Evolutionary conservation across 92 coral and sea anemone species (phyloP).

Genomic region (Zoanthus solanderi): DNA sequence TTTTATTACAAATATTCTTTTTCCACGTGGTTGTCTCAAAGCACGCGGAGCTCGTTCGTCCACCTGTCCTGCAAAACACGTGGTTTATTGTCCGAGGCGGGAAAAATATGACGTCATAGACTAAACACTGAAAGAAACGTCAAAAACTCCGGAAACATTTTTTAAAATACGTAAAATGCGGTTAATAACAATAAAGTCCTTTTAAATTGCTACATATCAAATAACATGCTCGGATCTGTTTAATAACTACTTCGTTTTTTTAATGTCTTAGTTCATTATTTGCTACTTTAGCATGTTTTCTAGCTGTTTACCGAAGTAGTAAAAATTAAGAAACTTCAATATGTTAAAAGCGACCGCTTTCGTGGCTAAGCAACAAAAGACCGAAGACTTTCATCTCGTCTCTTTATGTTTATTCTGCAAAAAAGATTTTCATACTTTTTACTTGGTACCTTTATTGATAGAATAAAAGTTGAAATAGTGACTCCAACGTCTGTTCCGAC

Average conservation of each 20-base stretch:
- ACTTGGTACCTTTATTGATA: too few species aligned
- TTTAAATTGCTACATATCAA: not conserved
- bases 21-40: constrained; percentile 11
- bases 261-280: not conserved
- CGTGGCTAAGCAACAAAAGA: too few species aligned
- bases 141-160: constrained; percentile 22
- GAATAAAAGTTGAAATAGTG: too few species aligned
- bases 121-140: constrained; percentile 4
- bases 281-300: not conserved
- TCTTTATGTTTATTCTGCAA: too few species aligned
- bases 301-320: not conserved
- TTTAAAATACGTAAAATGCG: not conserved
- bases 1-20: not conserved
- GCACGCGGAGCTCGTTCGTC: constrained; percentile 17
- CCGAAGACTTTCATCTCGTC: too few species aligned
- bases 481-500: too few species aligned
- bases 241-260: not conserved
- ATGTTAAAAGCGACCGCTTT: too few species aligned
- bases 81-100: constrained; percentile 40
- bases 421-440: too few species aligned
- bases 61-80: constrained; percentile 23
- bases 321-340: too few species aligned
- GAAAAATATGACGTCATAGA: not conserved
- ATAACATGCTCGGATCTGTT: not conserved
- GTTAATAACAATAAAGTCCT: not conserved